Evolutionary conservation across 2,888 invertebrate genomes (phyloP).

Genomic region (Hirtodrosophila trivittata): DNA sequence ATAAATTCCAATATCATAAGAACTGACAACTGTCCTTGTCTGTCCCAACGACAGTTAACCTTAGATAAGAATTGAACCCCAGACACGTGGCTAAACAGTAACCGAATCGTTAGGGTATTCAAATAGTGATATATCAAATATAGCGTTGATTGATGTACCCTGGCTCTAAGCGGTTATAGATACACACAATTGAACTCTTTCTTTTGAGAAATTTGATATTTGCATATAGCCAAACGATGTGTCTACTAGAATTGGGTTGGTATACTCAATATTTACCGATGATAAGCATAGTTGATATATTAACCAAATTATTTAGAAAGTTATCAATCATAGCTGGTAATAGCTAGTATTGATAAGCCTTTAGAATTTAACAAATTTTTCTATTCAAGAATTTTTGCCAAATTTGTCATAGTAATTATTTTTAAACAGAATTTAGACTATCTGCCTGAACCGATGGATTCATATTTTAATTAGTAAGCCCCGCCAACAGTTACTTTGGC

Average conservation of each 20-base stretch:
- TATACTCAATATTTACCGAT: slow-evolving; percentile 2
- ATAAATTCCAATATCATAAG: slow-evolving; percentile 60
- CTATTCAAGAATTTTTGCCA: too few species aligned
- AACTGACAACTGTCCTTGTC: slow-evolving; percentile 60
- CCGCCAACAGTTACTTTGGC: too few species aligned
- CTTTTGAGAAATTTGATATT: slow-evolving; percentile 22
- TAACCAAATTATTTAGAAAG: not conserved
- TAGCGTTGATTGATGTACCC: slow-evolving; percentile 50
- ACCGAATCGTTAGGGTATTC: too few species aligned
- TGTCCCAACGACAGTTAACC: slow-evolving; percentile 45
- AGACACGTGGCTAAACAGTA: slow-evolving; percentile 44
- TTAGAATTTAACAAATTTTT: too few species aligned
- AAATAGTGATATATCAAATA: slow-evolving; percentile 32
- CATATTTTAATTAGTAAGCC: too few species aligned
- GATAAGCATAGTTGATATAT: slow-evolving; percentile 1
- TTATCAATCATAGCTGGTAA: too few species aligned
- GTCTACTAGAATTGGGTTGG: slow-evolving; percentile 14
- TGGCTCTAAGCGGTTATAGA: slow-evolving; percentile 3
- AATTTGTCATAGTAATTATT: slow-evolving; percentile 20
- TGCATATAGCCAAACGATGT: slow-evolving; percentile 40
- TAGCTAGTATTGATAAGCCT: too few species aligned
- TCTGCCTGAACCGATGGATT: too few species aligned
- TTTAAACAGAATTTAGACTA: too few species aligned
- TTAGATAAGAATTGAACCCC: slow-evolving; percentile 47
- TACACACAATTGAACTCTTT: not conserved